Evolutionary conservation across 2,888 invertebrate genomes (phyloP), one percentile per base, ranked within the genome.

Genomic region (Synergus japonicus): DNA sequence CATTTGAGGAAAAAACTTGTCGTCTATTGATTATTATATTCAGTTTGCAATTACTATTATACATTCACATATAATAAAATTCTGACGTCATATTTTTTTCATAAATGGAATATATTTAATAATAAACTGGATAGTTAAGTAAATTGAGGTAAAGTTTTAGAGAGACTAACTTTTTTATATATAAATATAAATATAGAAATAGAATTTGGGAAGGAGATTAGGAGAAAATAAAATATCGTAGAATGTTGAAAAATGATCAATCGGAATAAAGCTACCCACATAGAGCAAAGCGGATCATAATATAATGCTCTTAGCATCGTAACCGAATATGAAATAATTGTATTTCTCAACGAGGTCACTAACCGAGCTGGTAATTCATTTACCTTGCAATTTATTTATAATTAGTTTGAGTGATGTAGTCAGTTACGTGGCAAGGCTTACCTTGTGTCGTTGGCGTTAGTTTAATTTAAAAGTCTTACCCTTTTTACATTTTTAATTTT

Each of bases 281-380:
- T 54, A 0, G 37, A 37, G 37, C n/a, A 18, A 54, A 73, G 54
- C n/a, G 41, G 37, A 69, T 69, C 49, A 49, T 29, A 29, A 49
- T 54, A 69, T 69, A 73, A 73, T 73, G 54, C 73, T 73, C 29
- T 69, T 69, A 37, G 22, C 12, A 46, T 46, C 69, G 22, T 69
- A 54, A 54, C 54, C n/a, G 54, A 54, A 73, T 73, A 54, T 73
- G 49, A 73, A 73, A 73, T 73, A 73, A 73, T 73, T 29, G 69
- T 58, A 58, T 58, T 58, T 58, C 60, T 63, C 44, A 43, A 18
- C 10, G n/a, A 54, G 73, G 29, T 73, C 37, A 49, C 49, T 54
- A 73, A 73, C 73, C 49, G 54, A 49, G 46, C n/a, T 37, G 37
- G 10, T 54, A 73, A 73, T 73, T 54, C n/a, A 69, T 54, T 73